Evolutionary conservation across 1,140 invertebrate species (phyloP).

Genomic region (Acyrthosiphon pisum): DNA sequence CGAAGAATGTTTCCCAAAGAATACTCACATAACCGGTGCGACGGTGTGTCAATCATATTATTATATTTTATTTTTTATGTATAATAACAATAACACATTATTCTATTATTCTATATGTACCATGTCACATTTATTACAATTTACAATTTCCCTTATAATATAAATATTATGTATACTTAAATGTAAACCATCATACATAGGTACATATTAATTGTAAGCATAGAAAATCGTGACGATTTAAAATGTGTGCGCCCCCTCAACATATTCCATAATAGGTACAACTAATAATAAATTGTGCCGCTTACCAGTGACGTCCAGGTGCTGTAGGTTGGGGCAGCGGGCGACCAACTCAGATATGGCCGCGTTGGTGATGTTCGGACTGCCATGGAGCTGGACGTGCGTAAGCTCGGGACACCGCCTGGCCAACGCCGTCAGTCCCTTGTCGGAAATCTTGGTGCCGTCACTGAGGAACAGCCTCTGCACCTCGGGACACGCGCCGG

Average conservation of each 20-base stretch:
- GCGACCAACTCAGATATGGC: conserved; percentile 72
- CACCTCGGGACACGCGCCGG: conserved; percentile 66
- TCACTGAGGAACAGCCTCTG: conserved; percentile 75
- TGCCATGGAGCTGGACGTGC: conserved; percentile 75
- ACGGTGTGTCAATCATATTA: not conserved
- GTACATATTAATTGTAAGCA: not conserved
- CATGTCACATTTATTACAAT: not conserved
- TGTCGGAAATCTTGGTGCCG: conserved; percentile 78
- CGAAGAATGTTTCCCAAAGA: not conserved
- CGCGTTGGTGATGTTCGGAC: conserved; percentile 73
- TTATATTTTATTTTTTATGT: not conserved
- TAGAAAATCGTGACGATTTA: not conserved
- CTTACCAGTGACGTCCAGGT: conserved; percentile 77
- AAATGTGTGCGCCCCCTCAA: not conserved
- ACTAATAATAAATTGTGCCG: not conserved
- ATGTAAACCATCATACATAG: not conserved
- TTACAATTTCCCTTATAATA: not conserved
- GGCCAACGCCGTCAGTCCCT: conserved; percentile 73
- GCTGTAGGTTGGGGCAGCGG: conserved; percentile 74
- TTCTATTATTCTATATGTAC: not conserved
- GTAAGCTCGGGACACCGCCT: conserved; percentile 76
- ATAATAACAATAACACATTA: not conserved
- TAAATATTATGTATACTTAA: not conserved
- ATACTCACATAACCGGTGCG: not conserved
- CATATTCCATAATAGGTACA: not conserved